Conservation (phyloP, 1,140 invertebrate species). For the Daktulosphaira vitifoliae region DNA sequence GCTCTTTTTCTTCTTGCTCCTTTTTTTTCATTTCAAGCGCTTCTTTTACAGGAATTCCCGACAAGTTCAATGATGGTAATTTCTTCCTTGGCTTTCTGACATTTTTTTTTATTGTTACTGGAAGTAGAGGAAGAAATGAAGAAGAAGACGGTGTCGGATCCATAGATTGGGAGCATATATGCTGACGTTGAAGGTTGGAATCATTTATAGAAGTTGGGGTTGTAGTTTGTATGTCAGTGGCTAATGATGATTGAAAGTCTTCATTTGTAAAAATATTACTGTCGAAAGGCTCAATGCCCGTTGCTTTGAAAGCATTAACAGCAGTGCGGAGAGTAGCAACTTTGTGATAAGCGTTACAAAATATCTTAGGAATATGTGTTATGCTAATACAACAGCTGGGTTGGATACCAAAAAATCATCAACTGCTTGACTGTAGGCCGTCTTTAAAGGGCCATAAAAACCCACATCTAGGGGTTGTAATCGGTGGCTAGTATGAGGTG, state of each 20-base stretch:
- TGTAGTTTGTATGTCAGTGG: not conserved
- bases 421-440: constrained; percentile 41
- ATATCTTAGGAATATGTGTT: not conserved
- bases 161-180: not conserved
- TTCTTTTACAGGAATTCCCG: no score
- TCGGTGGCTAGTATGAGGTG: no score
- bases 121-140: no score
- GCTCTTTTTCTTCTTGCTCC: no score
- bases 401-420: not conserved
- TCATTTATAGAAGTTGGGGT: not conserved
- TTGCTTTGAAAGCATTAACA: constrained; percentile 40
- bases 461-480: constrained; percentile 42
- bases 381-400: not conserved
- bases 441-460: constrained; percentile 44
- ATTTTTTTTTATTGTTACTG: no score
- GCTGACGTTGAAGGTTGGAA: not conserved
- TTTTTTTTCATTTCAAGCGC: no score
- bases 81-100: no score
- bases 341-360: not conserved
- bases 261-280: constrained; percentile 38
- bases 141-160: not conserved
- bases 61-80: no score
- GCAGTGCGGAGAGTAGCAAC: no score
- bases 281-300: constrained; percentile 41
- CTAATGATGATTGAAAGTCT: constrained; percentile 31